Evolutionary conservation across 1,140 invertebrate genomes (phyloP), one percentile per base, ranked within the genome.

Genomic region (Drosophila ohnishii): DNA sequence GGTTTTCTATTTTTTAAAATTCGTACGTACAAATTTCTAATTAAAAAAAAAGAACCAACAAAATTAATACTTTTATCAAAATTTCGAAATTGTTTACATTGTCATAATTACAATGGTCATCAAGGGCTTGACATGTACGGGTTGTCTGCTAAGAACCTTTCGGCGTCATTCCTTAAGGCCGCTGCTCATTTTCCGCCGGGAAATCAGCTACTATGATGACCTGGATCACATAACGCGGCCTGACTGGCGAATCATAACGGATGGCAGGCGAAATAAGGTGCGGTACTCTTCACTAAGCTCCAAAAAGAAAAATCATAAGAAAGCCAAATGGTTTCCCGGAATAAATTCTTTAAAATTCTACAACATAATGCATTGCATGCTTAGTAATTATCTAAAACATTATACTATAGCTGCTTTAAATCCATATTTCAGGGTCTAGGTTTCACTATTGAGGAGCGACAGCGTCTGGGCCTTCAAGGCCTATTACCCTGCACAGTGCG

Each of bases 401-500:
- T 28, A 4, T 5, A n/a, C 13, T 28, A 5, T 28, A 10, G 1
- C 7, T 48, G 0, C 9, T 30, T 50, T 0, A 16, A 50, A 16
- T 50, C 0, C n/a, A 11, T 3, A 35, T 35, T 25, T 44, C 42
- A 84, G 80, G 80, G 80, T 1, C 72, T 84, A 0, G 45, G 63
- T 0, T 84, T 79, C 13, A 71, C 28, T 22, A 64, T 83, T 0
- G 13, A 61, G 7, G 80, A 83, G 8, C 80, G 80, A 0, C 80
- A 83, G 45, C 22, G 48, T 1, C 13, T 83, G 13, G 55, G 71
- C 5, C 95, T 98, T 78, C 96, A 97, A 79, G 97, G 97, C 2
- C 92, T 98, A 2, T 92, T 98, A 44, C 97, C 97, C 5, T 94
- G 95, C 4, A 92, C 94, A n/a, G 95, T 97, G 19, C 97, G 97